Evolutionary conservation across 1,140 invertebrate genomes (phyloP).

Genomic region (Carposina sasakii): DNA sequence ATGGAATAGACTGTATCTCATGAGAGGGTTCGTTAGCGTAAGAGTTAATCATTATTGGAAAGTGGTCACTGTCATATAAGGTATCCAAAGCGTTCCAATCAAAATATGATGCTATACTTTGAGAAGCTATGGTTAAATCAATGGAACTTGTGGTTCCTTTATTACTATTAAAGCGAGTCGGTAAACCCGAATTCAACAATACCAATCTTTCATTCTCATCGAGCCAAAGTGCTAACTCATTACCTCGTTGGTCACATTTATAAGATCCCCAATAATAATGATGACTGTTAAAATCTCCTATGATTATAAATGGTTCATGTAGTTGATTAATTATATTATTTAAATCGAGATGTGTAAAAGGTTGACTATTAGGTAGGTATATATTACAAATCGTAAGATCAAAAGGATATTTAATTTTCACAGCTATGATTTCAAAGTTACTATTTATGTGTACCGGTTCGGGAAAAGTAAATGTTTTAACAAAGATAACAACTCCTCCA

Average conservation of each 20-base stretch:
- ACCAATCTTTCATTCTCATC: conserved; percentile 24
- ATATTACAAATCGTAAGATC: conserved; percentile 31
- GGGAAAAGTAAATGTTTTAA: conserved; percentile 20
- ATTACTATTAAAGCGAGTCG: conserved; percentile 32
- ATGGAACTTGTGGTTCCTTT: conserved; percentile 28
- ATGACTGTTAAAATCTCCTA: conserved; percentile 43
- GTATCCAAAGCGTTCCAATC: conserved; percentile 30
- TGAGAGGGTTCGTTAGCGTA: too few relatives aligned
- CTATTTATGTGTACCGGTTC: conserved; percentile 29
- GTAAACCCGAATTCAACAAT: conserved; percentile 32
- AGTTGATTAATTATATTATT: conserved; percentile 34
- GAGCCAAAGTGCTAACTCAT: conserved; percentile 28
- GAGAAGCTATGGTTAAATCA: conserved; percentile 31
- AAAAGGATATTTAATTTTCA: conserved; percentile 20
- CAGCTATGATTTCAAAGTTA: conserved; percentile 32
- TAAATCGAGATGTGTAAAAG: conserved; percentile 25
- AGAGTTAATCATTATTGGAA: conserved; percentile 32
- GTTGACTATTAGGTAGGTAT: conserved; percentile 32
- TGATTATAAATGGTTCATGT: conserved; percentile 32
- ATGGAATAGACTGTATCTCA: too few relatives aligned
- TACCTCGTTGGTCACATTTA: conserved; percentile 30
- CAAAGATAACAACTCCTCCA: conserved; percentile 32
- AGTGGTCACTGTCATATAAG: conserved; percentile 39
- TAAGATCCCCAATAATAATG: conserved; percentile 41
- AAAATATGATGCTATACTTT: conserved; percentile 23